phyloP scores from a whole-genome alignment of 2,888 invertebrate species.

The Minunthozetes semirufus region DNA sequence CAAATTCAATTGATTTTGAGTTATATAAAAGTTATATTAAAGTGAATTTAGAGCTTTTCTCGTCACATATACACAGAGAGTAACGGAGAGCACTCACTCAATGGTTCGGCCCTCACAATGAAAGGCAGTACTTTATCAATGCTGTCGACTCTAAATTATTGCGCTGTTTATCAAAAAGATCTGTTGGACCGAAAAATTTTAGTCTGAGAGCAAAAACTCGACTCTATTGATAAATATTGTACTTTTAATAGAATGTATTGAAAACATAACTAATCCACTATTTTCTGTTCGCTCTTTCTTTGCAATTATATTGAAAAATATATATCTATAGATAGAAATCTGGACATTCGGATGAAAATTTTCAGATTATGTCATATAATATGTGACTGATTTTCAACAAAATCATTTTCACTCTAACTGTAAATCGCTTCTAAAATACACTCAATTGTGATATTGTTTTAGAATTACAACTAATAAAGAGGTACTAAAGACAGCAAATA shows the following conservation, averaged over 20 bases:
- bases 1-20: neutral
- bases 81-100: neutral
- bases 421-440: no score
- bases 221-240: conserved; percentile 22
- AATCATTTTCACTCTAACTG: no score
- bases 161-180: conserved; percentile 30
- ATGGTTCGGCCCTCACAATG: neutral
- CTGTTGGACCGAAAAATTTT: conserved; percentile 22
- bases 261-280: no score
- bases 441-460: no score
- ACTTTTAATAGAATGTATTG: neutral
- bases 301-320: no score
- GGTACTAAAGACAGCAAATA: no score
- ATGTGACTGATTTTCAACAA: no score
- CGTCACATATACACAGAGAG: neutral
- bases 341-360: no score
- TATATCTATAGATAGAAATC: no score
- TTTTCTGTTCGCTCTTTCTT: no score
- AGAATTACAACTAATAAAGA: no score
- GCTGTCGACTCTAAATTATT: conserved; percentile 22
- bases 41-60: conserved; percentile 13
- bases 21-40: neutral
- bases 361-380: no score
- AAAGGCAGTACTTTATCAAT: neutral
- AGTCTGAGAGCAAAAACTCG: neutral